Evolutionary conservation across 2,888 invertebrate genomes (phyloP), one percentile per base, ranked within the genome.

Genomic region (Mayetiola destructor): DNA sequence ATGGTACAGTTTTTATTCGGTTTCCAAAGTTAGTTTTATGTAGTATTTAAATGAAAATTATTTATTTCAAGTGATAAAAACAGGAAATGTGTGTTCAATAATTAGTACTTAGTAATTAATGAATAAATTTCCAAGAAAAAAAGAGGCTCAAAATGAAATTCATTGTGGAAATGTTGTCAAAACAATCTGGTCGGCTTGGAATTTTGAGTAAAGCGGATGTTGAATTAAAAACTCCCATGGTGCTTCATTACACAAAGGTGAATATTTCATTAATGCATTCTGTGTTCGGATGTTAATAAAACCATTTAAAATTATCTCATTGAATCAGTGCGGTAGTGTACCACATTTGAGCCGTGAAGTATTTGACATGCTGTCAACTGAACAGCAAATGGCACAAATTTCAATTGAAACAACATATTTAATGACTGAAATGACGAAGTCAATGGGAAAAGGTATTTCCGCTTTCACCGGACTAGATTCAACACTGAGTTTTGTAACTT

Each of bases 281-380:
- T n/a, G n/a, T 14, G 5, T 9, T 14, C 4, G 12, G 9, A 52
- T 16, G 53, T 42, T 56, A 52, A 52, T 27, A 42, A 58, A 40
- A 55, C 21, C 23, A 42, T 55, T 37, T 30, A 60, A 53, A 56
- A 56, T 58, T 57, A 21, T 59, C 37, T 53, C 8, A 55, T 36
- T 35, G n/a, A 23, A 20, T 59, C 30, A 88, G 84, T 81, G 84
- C 63, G 93, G 89, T 52, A 84, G 85, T 69, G 79, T 91, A 54
- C 88, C 90, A 0, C 85, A 90, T 70, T 71, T 94, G 21, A 87
- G 85, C 0, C 78, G 81, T 61, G 89, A 88, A 72, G 84, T 86
- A 0, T 77, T 88, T 56, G 74, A 80, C 61, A 76, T 79, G 68
- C 73, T 88, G 6, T 65, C 52, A 2, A 58, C 55, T 18, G 57